phyloP scores from a whole-genome alignment of 2,797 vertebrate species.

The Sebastes nivosus region DNA sequence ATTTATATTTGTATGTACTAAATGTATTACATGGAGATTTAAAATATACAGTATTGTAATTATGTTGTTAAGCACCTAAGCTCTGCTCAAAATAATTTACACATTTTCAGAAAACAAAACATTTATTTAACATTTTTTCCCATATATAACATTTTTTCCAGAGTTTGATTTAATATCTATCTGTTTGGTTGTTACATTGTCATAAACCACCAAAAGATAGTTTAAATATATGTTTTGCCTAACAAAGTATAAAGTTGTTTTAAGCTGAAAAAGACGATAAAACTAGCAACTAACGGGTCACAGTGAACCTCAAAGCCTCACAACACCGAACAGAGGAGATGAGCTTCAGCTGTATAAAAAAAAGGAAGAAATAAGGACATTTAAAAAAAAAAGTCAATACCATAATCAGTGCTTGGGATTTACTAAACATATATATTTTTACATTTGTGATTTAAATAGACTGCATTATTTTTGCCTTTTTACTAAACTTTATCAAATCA shows the following conservation, averaged over 20 bases:
- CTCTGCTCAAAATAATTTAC: conserved; percentile 19
- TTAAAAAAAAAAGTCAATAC: conserved; percentile 30
- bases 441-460: conserved; percentile 44
- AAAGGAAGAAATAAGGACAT: conserved; percentile 29
- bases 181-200: conserved; percentile 21
- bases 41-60: conserved; percentile 14
- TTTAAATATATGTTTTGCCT: conserved; percentile 12
- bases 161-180: conserved; percentile 18
- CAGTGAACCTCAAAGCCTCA: conserved; percentile 65
- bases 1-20: conserved; percentile 8
- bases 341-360: conserved; percentile 54
- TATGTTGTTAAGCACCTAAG: conserved; percentile 18
- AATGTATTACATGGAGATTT: conserved; percentile 25
- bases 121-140: conserved; percentile 65
- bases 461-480: conserved; percentile 22
- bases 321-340: conserved; percentile 66
- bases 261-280: conserved; percentile 53
- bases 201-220: conserved; percentile 21
- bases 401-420: conserved; percentile 34
- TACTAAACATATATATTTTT: conserved; percentile 44
- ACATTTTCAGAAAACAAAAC: conserved; percentile 60
- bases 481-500: conserved; percentile 27
- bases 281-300: conserved; percentile 67
- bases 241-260: conserved; percentile 42
- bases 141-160: conserved; percentile 39